Conservation (phyloP, 1,140 invertebrate genomes). For the Drosophila pseudoananassae region DNA sequence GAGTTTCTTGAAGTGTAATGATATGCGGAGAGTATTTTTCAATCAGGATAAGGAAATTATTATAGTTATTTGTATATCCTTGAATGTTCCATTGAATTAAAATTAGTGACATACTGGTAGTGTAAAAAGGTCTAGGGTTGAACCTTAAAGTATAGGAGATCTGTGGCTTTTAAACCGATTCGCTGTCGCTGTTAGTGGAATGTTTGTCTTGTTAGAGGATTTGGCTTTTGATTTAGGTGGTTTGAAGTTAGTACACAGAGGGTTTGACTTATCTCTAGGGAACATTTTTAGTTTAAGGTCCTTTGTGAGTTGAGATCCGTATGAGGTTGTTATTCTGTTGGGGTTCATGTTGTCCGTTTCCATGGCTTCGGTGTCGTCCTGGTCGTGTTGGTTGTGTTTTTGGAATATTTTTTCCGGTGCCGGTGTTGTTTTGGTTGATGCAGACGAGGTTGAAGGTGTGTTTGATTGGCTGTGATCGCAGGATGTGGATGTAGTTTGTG, state of each 20-base stretch:
- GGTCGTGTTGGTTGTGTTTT: no score
- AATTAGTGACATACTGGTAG: conserved; percentile 14
- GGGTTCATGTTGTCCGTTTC: no score
- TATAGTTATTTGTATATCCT: conserved; percentile 41
- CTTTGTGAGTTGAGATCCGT: conserved; percentile 1
- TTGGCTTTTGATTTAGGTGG: conserved; percentile 11
- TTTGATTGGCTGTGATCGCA: no score
- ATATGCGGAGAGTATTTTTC: conserved; percentile 31
- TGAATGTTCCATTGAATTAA: conserved; percentile 42
- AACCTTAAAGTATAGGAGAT: conserved; percentile 10
- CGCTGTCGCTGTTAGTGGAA: conserved; percentile 23
- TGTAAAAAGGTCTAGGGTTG: conserved; percentile 3
- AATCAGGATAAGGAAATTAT: conserved; percentile 30
- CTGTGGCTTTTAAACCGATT: conserved; percentile 17
- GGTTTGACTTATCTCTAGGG: conserved; percentile 21
- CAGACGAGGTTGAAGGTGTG: no score
- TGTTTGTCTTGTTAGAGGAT: conserved; percentile 21
- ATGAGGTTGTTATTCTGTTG: no score
- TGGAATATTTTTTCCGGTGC: no score
- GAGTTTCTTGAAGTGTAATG: conserved; percentile 45
- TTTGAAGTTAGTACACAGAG: conserved; percentile 13
- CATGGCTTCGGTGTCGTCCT: no score
- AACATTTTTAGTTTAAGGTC: conserved; percentile 13
- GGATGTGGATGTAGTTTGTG: no score
- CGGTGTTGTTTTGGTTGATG: no score